Evolutionary conservation across 1,140 invertebrate species (phyloP).

Genomic region (Apis laboriosa): DNA sequence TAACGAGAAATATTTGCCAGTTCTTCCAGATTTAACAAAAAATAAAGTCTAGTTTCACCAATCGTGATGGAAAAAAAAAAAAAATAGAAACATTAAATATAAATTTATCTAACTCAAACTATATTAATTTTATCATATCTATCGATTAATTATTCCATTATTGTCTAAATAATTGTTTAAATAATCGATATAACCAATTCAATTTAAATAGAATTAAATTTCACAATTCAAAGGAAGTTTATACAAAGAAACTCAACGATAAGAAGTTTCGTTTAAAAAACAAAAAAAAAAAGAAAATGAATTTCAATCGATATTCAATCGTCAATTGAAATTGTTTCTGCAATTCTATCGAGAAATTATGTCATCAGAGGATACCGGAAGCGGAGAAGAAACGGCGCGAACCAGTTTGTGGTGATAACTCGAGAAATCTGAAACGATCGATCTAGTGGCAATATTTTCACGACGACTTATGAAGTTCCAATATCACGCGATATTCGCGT

Average conservation of each 20-base stretch:
- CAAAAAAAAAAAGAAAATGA: too few species aligned
- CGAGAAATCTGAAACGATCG: conserved; percentile 19
- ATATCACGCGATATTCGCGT: neutral
- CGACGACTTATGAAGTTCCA: neutral
- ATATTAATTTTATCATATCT: too few species aligned
- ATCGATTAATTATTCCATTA: too few species aligned
- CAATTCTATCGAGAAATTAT: neutral
- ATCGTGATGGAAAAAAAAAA: too few species aligned
- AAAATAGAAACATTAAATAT: too few species aligned
- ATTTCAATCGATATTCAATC: neutral
- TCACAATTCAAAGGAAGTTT: neutral
- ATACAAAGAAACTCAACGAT: neutral
- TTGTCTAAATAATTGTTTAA: neutral
- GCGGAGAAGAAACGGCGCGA: neutral
- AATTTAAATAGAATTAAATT: neutral
- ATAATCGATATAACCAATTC: too few species aligned
- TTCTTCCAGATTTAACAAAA: too few species aligned
- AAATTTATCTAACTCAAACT: too few species aligned
- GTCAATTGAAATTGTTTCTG: neutral
- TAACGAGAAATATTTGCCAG: too few species aligned
- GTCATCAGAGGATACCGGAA: conserved; percentile 13
- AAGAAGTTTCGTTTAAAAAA: neutral
- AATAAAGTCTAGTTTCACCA: too few species aligned
- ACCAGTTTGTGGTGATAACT: conserved; percentile 19
- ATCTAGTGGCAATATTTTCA: conserved; percentile 18